phyloP scores from a whole-genome alignment of 2,113 vertebrate genomes.

The Muscicapa adusta region DNA sequence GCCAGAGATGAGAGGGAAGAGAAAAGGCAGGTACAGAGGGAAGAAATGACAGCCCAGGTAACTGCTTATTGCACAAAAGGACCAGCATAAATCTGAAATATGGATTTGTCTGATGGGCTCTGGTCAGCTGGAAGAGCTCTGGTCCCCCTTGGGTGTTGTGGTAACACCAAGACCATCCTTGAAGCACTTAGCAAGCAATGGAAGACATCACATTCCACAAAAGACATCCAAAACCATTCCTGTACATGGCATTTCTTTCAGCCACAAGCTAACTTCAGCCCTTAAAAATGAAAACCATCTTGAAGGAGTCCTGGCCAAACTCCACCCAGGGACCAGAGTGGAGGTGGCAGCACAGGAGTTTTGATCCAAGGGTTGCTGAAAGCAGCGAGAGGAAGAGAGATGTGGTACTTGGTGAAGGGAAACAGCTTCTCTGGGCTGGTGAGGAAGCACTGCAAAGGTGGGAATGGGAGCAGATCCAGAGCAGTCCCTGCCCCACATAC shows the following conservation, averaged over 20 bases:
- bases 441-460: background rate
- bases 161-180: background rate
- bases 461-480: background rate
- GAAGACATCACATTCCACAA: background rate
- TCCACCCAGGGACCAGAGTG: background rate
- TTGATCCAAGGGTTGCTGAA: background rate
- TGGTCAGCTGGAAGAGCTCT: background rate
- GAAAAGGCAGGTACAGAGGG: background rate
- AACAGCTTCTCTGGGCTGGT: background rate
- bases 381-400: background rate
- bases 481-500: background rate
- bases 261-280: background rate
- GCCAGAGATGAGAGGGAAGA: background rate
- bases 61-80: background rate
- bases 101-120: background rate
- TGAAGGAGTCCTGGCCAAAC: background rate
- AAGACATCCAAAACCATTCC: background rate
- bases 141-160: rapidly evolving
- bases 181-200: background rate
- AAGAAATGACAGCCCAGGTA: background rate
- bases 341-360: background rate
- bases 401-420: background rate
- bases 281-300: background rate
- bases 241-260: background rate
- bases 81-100: background rate